phyloP scores from a whole-genome alignment of 1,140 invertebrate genomes.

The Magallana gigas region DNA sequence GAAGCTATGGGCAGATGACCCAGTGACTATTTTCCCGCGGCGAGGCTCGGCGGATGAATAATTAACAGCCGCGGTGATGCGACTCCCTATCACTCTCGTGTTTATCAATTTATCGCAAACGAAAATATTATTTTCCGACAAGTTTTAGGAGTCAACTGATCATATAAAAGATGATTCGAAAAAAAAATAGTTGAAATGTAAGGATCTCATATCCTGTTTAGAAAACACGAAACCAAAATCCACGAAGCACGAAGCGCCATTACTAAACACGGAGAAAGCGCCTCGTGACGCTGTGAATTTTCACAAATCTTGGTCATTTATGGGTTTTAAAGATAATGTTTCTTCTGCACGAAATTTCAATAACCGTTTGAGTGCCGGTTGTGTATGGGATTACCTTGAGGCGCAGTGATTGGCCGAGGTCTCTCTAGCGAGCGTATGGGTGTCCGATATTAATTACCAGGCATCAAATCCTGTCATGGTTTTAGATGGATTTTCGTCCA shows the following conservation, averaged over 20 bases:
- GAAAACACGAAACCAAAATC: neutral
- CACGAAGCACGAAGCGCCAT: neutral
- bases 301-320: slow-evolving; percentile 30
- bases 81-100: neutral
- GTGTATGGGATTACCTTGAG: too few species aligned
- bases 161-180: too few species aligned
- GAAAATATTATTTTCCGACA: neutral
- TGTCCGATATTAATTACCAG: neutral
- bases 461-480: neutral
- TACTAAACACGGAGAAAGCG: neutral
- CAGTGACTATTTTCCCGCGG: neutral
- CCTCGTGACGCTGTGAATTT: neutral
- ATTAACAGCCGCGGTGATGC: neutral
- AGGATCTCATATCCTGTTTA: too few species aligned
- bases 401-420: neutral
- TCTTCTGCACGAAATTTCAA: slow-evolving; percentile 1
- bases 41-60: neutral
- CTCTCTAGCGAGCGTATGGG: too few species aligned
- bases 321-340: neutral
- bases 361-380: neutral
- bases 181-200: too few species aligned
- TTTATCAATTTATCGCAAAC: neutral
- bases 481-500: neutral
- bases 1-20: neutral
- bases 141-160: neutral